phyloP scores from a whole-genome alignment of 2,797 vertebrate species.

The Oreonectes daqikongensis region DNA sequence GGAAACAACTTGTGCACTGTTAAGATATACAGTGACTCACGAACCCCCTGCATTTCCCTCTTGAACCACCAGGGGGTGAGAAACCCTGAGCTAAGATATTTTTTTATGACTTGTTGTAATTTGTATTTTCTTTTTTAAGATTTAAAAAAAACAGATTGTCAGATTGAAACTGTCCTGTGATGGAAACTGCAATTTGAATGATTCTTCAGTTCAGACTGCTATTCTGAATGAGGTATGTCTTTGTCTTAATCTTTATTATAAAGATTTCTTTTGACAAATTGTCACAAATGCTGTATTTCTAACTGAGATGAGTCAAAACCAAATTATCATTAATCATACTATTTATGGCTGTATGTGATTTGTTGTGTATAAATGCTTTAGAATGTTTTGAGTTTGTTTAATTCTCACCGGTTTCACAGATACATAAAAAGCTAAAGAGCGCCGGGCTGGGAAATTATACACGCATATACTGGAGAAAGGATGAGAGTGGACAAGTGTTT shows the following conservation, averaged over 20 bases:
- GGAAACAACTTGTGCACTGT: no score
- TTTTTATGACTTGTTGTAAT: neutral
- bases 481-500: neutral
- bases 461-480: neutral
- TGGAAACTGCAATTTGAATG: neutral
- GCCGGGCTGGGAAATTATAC: neutral
- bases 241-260: neutral
- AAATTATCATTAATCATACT: no score
- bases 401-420: neutral
- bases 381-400: neutral
- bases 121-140: no score
- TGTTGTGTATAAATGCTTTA: neutral
- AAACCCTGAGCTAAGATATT: no score
- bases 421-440: neutral
- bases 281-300: no score
- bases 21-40: no score
- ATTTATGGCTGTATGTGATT: no score
- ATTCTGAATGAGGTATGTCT: conserved; percentile 6
- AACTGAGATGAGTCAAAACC: no score
- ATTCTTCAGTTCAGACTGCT: neutral
- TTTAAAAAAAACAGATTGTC: neutral
- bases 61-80: no score
- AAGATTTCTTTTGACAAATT: no score
- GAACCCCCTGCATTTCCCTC: no score
- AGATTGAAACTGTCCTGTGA: neutral